These are phyloP conservation scores for Aegithalos caudatus DNA, from an alignment of 2,113 vertebrate genomes.

Conservation along the genomic window DNA sequence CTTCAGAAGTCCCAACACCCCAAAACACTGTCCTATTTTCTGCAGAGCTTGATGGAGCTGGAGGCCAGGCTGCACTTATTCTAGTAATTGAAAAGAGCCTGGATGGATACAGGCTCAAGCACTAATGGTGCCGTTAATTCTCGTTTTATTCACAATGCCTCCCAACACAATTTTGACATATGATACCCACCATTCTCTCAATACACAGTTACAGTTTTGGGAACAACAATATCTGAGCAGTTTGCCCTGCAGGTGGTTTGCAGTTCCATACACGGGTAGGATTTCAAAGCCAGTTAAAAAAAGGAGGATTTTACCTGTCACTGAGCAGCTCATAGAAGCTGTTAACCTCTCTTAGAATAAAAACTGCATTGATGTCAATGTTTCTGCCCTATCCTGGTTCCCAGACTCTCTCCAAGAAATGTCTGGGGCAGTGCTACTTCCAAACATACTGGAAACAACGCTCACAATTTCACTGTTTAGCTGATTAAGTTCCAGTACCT, in stretches of 20 bases:
- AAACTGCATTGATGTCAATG: neutral
- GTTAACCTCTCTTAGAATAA: neutral
- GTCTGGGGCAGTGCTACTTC: neutral
- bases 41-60: neutral
- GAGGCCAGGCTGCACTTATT: neutral
- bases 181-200: neutral
- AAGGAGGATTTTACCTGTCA: neutral
- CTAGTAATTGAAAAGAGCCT: neutral
- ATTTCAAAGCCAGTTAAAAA: neutral
- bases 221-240: neutral
- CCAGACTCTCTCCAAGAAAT: neutral
- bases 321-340: neutral
- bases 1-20: neutral
- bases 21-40: neutral
- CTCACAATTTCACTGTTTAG: neutral
- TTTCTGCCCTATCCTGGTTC: neutral
- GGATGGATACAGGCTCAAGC: neutral
- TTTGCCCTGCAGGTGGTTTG: neutral
- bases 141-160: neutral
- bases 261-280: accelerated
- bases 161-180: neutral
- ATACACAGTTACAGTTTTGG: neutral
- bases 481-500: neutral
- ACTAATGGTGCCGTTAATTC: too few relatives aligned
- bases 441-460: neutral